Conservation (phyloP, 2,888 invertebrate genomes). For the Spodoptera exigua region DNA sequence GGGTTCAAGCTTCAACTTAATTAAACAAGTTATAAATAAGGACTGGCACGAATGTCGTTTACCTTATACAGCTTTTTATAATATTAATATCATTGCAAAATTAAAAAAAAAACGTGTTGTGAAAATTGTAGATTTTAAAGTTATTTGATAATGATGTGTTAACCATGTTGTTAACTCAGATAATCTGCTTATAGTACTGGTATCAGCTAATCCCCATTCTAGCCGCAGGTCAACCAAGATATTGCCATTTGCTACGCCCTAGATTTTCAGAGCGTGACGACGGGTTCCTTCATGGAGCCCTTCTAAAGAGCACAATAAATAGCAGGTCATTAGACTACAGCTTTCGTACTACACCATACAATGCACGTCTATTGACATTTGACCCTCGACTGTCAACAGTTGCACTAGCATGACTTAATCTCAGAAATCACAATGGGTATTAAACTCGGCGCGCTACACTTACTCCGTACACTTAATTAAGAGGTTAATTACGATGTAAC, state of each 20-base stretch:
- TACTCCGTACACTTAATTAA: slow-evolving; percentile 62
- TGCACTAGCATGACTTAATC: slow-evolving; percentile 55
- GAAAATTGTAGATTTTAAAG: neutral
- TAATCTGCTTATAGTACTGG: too few species aligned
- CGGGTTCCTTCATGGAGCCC: neutral
- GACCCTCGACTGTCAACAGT: slow-evolving; percentile 51
- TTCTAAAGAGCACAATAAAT: slow-evolving; percentile 7
- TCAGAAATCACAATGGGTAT: slow-evolving; percentile 57
- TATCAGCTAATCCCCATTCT: too few species aligned
- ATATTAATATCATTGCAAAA: slow-evolving; percentile 32
- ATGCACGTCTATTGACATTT: slow-evolving; percentile 54
- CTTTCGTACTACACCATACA: slow-evolving; percentile 13
- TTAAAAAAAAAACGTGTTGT: neutral
- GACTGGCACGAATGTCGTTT: slow-evolving; percentile 22
- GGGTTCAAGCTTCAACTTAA: slow-evolving; percentile 15
- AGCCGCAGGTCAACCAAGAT: neutral
- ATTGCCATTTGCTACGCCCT: neutral
- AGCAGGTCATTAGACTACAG: slow-evolving; percentile 10
- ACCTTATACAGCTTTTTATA: slow-evolving; percentile 28
- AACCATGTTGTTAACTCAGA: too few species aligned
- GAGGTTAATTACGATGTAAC: slow-evolving; percentile 63
- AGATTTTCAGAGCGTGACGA: neutral
- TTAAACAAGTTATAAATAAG: slow-evolving; percentile 28
- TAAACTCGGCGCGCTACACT: slow-evolving; percentile 56
- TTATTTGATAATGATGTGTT: neutral